Percentiles rank a stretch among this genome's conserved stretches.
phyloP scores from a whole-genome alignment of 2,888 invertebrate genomes.

The Drosophila parthenogenetica region DNA sequence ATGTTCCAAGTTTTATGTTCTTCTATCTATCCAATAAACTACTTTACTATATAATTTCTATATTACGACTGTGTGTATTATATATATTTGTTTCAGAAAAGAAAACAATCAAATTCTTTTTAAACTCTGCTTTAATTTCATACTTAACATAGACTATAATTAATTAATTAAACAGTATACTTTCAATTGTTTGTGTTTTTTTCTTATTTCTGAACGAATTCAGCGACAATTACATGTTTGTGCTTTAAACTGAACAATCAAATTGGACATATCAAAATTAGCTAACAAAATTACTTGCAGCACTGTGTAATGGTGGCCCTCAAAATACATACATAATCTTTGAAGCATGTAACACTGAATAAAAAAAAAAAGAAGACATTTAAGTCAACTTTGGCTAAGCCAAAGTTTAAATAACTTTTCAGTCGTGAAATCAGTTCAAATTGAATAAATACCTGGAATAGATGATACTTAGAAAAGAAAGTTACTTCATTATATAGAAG shows the following conservation, averaged over 20 bases:
- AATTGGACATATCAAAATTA: conserved; percentile 36
- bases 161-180: conserved; percentile 16
- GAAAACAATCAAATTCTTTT: conserved; percentile 2
- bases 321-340: conserved; percentile 20
- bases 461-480: not conserved
- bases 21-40: conserved; percentile 1
- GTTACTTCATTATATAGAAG: not conserved
- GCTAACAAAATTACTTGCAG: conserved; percentile 41
- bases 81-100: conserved; percentile 11
- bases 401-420: conserved; percentile 33
- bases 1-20: conserved; percentile 34
- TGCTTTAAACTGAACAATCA: conserved; percentile 42
- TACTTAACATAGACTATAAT: conserved; percentile 8
- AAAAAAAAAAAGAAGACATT: not conserved
- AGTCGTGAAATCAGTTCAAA: not conserved
- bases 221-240: conserved; percentile 62
- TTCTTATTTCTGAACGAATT: conserved; percentile 13
- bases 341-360: conserved; percentile 39
- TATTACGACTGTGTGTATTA: conserved; percentile 26
- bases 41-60: conserved; percentile 19
- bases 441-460: not conserved
- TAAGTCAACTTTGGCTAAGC: conserved; percentile 1
- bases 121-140: conserved; percentile 28
- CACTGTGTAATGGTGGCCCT: conserved; percentile 59
- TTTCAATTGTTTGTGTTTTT: conserved; percentile 18